phyloP scores from a whole-genome alignment of 2,113 vertebrate species.

The Oenanthe oenanthe region DNA sequence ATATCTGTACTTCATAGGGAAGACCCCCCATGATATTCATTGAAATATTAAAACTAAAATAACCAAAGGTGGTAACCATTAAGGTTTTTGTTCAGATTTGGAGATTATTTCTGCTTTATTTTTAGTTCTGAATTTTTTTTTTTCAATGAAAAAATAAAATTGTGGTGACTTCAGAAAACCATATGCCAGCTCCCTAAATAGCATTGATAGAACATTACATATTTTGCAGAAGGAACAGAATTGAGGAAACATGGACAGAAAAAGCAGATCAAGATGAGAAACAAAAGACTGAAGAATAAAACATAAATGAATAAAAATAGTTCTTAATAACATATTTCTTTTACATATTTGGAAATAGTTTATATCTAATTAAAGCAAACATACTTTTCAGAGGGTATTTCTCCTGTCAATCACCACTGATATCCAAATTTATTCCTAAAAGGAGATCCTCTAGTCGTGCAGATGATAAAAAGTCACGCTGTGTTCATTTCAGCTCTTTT shows the following conservation, averaged over 20 bases:
- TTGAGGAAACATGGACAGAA: neutral
- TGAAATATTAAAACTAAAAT: neutral
- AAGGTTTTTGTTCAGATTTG: neutral
- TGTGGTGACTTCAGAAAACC: neutral
- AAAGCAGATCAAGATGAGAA: neutral
- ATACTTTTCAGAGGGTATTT: neutral
- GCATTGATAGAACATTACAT: neutral
- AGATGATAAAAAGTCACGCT: neutral
- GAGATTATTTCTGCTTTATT: neutral
- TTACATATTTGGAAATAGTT: neutral
- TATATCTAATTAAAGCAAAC: neutral
- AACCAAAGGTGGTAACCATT: neutral
- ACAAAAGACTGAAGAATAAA: neutral
- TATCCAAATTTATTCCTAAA: neutral
- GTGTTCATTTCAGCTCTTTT: neutral
- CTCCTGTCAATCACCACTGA: neutral
- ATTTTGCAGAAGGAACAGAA: neutral
- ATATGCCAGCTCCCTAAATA: neutral
- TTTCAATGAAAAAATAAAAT: neutral
- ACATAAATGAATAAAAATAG: neutral
- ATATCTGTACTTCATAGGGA: neutral
- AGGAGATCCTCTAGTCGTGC: rapidly evolving
- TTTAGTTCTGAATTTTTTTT: neutral
- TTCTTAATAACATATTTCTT: neutral
- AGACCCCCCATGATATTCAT: neutral